A percentile compares a stretch with the other conserved stretches of the same genome.
Conservation (phyloP, 2,888 invertebrate species). For the Acleris sparsana region DNA sequence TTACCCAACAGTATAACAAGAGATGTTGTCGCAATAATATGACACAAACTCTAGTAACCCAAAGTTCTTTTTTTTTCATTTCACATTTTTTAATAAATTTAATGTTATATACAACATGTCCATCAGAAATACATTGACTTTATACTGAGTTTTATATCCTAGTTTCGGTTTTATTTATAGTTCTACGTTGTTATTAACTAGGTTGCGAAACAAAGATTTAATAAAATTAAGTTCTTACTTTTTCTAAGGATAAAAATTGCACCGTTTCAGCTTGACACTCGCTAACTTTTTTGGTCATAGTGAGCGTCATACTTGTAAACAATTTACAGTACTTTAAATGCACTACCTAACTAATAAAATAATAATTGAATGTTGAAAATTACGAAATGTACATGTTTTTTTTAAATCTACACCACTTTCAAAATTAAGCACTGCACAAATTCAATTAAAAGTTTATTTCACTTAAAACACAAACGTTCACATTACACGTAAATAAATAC, state of each 20-base stretch:
- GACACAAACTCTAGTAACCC: no score
- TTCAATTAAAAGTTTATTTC: neutral
- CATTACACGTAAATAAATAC: no score
- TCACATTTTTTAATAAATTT: no score
- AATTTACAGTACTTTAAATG: neutral
- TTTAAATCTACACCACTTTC: neutral
- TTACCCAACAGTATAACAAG: no score
- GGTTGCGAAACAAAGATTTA: no score
- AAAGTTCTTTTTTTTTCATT: no score
- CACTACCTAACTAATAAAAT: neutral
- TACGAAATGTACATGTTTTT: constrained; percentile 23
- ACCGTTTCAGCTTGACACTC: constrained; percentile 76
- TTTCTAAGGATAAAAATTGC: constrained; percentile 77
- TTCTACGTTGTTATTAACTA: no score
- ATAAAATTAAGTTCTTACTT: constrained; percentile 63
- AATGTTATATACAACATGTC: no score
- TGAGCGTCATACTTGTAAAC: constrained; percentile 64
- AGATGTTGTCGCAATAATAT: no score
- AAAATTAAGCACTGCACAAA: neutral
- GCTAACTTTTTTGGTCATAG: constrained; percentile 77
- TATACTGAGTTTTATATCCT: no score
- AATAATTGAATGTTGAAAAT: constrained; percentile 3
- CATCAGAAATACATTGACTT: no score
- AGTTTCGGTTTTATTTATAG: no score
- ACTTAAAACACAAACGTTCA: constrained; percentile 2